Percentiles rank a stretch among this genome's conserved stretches.
Conservation (phyloP, 2,797 vertebrate species). For the Bovichtus diacanthus region DNA sequence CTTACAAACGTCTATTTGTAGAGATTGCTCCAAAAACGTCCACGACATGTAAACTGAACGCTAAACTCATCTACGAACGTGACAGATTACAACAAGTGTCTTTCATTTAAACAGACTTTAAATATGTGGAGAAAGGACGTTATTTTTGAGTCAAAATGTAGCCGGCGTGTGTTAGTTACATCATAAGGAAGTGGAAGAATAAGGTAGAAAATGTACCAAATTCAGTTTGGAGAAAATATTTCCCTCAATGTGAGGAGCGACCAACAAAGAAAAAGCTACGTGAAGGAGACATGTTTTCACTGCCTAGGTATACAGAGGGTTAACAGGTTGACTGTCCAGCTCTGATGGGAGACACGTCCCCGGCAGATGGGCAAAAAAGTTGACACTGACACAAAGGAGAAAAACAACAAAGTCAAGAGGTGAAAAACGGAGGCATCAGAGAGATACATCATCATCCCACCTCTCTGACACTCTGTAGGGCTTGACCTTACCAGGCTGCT, state of each 20-base stretch:
- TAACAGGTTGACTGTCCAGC: constrained; percentile 49
- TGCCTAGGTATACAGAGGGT: constrained; percentile 35
- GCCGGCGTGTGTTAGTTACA: no score
- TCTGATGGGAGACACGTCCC: constrained; percentile 58
- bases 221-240: background rate
- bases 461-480: constrained; percentile 85
- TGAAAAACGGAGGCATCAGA: constrained; percentile 77
- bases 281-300: background rate
- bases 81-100: background rate
- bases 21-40: no score
- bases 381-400: constrained; percentile 79
- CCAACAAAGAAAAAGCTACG: background rate
- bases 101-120: background rate
- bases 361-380: constrained; percentile 80
- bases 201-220: background rate
- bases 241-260: background rate
- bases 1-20: no score
- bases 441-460: constrained; percentile 84
- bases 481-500: constrained; percentile 86
- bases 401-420: constrained; percentile 86
- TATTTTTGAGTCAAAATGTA: background rate
- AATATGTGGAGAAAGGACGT: background rate
- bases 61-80: no score
- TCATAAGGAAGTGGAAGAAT: background rate
- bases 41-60: no score